Percentiles rank a stretch among this genome's conserved stretches.
Conservation (phyloP, 2,888 invertebrate genomes). For the Rotaria macrura region DNA sequence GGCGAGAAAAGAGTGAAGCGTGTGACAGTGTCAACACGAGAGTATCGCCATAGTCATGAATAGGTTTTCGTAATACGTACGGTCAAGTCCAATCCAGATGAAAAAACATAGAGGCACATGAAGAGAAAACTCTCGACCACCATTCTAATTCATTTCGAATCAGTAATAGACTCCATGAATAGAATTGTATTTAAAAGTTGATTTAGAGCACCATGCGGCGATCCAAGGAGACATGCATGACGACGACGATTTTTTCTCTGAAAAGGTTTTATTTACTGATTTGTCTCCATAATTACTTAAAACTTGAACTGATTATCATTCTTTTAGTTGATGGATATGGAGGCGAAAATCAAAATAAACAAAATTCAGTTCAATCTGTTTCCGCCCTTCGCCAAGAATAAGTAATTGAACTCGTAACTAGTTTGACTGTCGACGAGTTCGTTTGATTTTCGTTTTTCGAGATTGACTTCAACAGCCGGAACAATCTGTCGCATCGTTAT, state of each 20-base stretch:
- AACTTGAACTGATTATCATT: no score
- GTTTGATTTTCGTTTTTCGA: neutral
- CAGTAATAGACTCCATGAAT: no score
- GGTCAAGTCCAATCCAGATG: no score
- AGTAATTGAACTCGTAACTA: neutral
- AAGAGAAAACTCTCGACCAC: no score
- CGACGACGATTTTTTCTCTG: neutral
- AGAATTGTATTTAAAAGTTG: neutral
- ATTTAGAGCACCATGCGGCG: neutral
- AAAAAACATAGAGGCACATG: no score
- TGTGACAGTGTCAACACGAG: no score
- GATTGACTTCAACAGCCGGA: neutral
- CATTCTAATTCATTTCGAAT: no score
- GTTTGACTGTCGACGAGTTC: no score
- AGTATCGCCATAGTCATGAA: no score
- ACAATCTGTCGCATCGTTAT: neutral
- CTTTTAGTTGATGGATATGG: neutral
- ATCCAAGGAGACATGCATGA: neutral
- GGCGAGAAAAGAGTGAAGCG: no score
- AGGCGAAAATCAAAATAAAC: neutral
- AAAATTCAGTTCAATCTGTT: neutral
- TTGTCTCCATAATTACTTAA: neutral
- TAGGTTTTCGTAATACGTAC: no score
- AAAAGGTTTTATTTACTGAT: neutral
- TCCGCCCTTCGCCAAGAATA: neutral